These are phyloP conservation scores for Lamellibrachia columna DNA, from an alignment of 2,888 invertebrate genomes.

Conservation along the genomic window DNA sequence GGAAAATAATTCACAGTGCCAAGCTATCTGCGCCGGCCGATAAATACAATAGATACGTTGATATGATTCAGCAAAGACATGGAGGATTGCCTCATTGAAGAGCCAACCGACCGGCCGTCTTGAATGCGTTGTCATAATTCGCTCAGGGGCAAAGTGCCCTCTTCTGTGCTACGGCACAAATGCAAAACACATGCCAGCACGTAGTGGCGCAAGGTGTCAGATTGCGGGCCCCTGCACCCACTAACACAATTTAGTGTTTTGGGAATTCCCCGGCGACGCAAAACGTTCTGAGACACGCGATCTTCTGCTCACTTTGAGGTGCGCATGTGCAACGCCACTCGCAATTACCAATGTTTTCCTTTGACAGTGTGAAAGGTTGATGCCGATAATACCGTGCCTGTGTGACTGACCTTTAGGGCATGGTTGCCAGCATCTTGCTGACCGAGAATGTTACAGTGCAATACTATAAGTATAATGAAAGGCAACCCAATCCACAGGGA, in stretches of 20 bases:
- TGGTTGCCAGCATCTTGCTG: neutral
- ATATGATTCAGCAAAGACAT: slow-evolving; percentile 7
- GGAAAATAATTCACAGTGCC: slow-evolving; percentile 2
- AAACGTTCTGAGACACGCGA: slow-evolving; percentile 10
- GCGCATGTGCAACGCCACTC: neutral
- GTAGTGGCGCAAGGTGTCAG: neutral
- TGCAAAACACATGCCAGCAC: neutral
- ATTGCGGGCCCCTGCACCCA: neutral
- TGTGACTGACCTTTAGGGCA: neutral
- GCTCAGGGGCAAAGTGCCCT: slow-evolving; percentile 10
- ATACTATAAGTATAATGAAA: neutral
- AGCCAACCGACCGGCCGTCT: neutral
- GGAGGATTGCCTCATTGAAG: neutral
- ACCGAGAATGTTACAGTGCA: neutral
- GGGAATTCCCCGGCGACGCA: slow-evolving; percentile 4
- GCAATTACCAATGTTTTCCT: neutral
- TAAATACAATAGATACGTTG: slow-evolving; percentile 16
- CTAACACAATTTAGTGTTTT: slow-evolving; percentile 3
- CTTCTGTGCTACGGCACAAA: neutral
- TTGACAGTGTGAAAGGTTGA: neutral
- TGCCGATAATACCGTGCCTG: neutral
- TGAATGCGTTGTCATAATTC: slow-evolving; percentile 12
- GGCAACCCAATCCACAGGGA: neutral
- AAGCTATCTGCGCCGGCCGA: slow-evolving; percentile 10
- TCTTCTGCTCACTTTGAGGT: neutral